Evolutionary conservation across 2,113 vertebrate genomes (phyloP).

Genomic region (Speoplatyrhinus poulsoni): DNA sequence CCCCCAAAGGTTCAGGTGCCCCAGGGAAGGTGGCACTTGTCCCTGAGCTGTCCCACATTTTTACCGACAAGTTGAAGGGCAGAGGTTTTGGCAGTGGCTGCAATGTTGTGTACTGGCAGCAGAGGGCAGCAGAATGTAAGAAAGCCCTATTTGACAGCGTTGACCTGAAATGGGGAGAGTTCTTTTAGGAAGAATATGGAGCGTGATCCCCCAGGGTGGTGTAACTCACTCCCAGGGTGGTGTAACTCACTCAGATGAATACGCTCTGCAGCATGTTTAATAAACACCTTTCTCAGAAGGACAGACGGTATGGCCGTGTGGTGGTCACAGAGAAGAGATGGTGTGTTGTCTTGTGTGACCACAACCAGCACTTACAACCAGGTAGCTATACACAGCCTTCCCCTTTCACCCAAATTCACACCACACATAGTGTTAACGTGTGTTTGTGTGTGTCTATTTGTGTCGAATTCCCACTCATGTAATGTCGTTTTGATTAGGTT

Average conservation of each 20-base stretch:
- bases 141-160: background rate
- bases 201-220: slow-evolving; percentile 44
- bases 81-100: slow-evolving; percentile 12
- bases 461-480: slow-evolving; percentile 3
- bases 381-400: slow-evolving; percentile 29
- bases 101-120: slow-evolving; percentile 36
- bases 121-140: slow-evolving; percentile 58
- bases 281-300: slow-evolving; percentile 41
- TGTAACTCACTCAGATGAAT: slow-evolving; percentile 53
- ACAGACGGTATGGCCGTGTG: slow-evolving; percentile 14
- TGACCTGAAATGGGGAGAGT: slow-evolving; percentile 18
- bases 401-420: slow-evolving; percentile 6
- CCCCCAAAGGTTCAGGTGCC: slow-evolving; percentile 15
- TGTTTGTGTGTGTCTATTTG: slow-evolving; percentile 16
- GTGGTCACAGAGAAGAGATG: slow-evolving; percentile 4
- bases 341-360: slow-evolving; percentile 25
- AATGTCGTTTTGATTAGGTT: slow-evolving; percentile 7
- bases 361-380: slow-evolving; percentile 12
- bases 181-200: slow-evolving; percentile 29
- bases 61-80: background rate
- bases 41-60: slow-evolving; percentile 16
- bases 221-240: slow-evolving; percentile 54
- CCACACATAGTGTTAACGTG: slow-evolving; percentile 49
- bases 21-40: slow-evolving; percentile 1
- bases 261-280: slow-evolving; percentile 55